Base-by-base conservation (phyloP, 2,113 vertebrate genomes). In the Hemiprocne comata region DNA sequence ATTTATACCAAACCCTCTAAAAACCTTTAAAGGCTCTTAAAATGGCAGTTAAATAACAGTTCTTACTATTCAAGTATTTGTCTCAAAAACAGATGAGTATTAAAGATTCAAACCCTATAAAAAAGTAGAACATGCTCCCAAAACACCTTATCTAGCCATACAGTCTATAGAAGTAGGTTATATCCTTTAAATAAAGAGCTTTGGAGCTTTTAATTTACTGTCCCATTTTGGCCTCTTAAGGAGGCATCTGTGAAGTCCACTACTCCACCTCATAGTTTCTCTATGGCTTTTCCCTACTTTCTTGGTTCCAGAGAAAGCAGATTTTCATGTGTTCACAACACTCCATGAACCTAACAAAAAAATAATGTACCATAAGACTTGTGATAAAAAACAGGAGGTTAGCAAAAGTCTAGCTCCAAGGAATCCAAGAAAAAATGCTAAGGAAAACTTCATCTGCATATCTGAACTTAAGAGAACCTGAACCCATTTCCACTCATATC, bases 161-260 rank as follows among this genome's bases (percentile, higher is more conserved):
- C 73, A 80, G 69, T 33, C 94, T 95, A 61, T 10, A 94, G 94
- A 97, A 95, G 93, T n/a, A 91, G 89, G 88, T 85, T 95, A 66
- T 25, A 95, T 44, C 66, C 67, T 94, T 85, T 77, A 46, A 87
- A 86, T 92, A 21, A 76, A 64, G 38, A 34, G 38, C 57, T 85
- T 38, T 40, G 44, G 34, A 78, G 69, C 16, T 92, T 66, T 57
- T 65, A 1, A 82, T 73, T 79, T 76, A 60, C 50, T 44, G 80
- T 73, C 17, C n/a, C 80, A 31, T 3, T 74, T 55, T 53, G 69
- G 42, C 15, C 51, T 42, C 61, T 77, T 95, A 57, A 87, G 46
- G 71, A 85, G 33, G 8, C 48, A 86, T 34, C 74, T 70, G 66
- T 85, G 60, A 93, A 81, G 89, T 95, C 60, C 58, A 83, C 20